Evolutionary conservation across 2,888 invertebrate species (phyloP).

Genomic region (Rutpela maculata): DNA sequence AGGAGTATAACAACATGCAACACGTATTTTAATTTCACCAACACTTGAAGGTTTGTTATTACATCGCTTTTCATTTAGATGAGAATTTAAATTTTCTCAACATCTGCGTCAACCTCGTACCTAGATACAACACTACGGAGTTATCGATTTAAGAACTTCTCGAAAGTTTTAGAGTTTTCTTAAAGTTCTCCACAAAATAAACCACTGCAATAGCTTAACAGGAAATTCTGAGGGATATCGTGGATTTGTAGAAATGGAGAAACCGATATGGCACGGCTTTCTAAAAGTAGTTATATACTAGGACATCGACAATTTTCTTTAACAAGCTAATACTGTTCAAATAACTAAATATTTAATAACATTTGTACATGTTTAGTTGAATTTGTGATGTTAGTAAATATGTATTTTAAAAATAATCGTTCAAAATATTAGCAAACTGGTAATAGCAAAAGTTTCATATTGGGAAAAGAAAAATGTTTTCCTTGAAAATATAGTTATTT

Average conservation of each 20-base stretch:
- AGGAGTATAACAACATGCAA: neutral
- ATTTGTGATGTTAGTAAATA: too few species aligned
- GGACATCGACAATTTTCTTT: neutral
- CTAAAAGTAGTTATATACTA: neutral
- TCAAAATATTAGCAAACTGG: too few species aligned
- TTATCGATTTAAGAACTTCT: constrained; percentile 57
- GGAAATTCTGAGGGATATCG: constrained; percentile 57
- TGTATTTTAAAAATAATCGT: too few species aligned
- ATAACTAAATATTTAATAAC: neutral
- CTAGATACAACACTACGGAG: constrained; percentile 44
- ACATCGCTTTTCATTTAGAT: constrained; percentile 6
- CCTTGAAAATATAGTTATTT: too few species aligned
- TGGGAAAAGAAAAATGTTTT: too few species aligned
- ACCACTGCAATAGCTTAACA: constrained; percentile 53
- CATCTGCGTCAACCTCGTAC: constrained; percentile 42
- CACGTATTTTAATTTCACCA: neutral
- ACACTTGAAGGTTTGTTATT: neutral
- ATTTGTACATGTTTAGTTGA: too few species aligned
- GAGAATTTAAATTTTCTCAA: constrained; percentile 22
- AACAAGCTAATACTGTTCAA: neutral
- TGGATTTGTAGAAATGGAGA: constrained; percentile 59
- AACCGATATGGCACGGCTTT: constrained; percentile 33
- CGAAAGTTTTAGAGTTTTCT: constrained; percentile 46
- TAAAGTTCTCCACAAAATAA: constrained; percentile 60
- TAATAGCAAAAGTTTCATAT: too few species aligned